phyloP scores from a whole-genome alignment of 1,140 invertebrate species.

The Nomia melanderi region DNA sequence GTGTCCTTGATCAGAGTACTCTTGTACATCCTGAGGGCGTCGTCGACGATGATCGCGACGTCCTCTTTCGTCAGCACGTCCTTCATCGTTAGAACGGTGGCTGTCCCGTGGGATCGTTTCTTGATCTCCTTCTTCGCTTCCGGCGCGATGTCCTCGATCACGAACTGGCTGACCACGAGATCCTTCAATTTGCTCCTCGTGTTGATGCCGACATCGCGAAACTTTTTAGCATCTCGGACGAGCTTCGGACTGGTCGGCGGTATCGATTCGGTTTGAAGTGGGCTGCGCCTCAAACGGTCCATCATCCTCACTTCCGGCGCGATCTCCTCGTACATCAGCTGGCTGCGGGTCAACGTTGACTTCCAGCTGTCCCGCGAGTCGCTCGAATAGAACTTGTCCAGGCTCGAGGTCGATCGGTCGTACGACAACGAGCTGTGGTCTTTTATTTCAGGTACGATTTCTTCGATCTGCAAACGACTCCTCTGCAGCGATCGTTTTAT shows the following conservation, averaged over 20 bases:
- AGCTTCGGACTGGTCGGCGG: conserved; percentile 31
- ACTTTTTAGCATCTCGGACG: conserved; percentile 14
- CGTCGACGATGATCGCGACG: conserved; percentile 61
- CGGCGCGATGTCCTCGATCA: conserved; percentile 65
- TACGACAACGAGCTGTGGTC: conserved; percentile 15
- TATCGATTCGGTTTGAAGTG: conserved; percentile 57
- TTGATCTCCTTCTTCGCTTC: conserved; percentile 28
- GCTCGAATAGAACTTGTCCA: conserved; percentile 28
- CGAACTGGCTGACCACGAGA: conserved; percentile 48
- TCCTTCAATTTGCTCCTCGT: conserved; percentile 47
- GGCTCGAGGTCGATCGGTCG: conserved; percentile 9
- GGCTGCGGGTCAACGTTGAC: conserved; percentile 34
- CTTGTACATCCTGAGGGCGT: conserved; percentile 65
- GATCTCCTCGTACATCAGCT: conserved; percentile 42
- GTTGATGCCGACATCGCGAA: conserved; percentile 58
- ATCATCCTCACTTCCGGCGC: conserved; percentile 38
- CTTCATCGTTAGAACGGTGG: conserved; percentile 65
- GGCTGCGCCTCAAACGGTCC: conserved; percentile 40
- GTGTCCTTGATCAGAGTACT: conserved; percentile 60
- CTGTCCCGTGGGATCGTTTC: conserved; percentile 57
- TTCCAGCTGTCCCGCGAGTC: conserved; percentile 43
- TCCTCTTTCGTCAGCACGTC: conserved; percentile 69
- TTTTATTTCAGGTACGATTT: conserved; percentile 54
- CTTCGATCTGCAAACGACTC: conserved; percentile 55
- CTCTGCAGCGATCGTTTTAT: conserved; percentile 55